Percentiles rank a stretch among this genome's conserved stretches.
Evolutionary conservation across 1,140 invertebrate species (phyloP).

Genomic region (Diachasmimorpha longicaudata): DNA sequence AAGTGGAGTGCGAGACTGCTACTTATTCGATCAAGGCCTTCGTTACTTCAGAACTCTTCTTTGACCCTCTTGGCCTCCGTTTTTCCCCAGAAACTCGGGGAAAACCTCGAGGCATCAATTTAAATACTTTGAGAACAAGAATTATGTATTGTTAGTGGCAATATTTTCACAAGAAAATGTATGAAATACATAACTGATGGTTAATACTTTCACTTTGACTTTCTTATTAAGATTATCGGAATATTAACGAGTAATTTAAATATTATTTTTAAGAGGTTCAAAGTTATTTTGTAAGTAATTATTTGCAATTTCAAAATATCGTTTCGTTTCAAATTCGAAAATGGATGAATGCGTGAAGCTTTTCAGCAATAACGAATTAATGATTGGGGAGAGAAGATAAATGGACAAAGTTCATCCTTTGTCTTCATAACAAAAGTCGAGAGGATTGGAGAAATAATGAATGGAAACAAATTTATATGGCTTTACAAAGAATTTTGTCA

Average conservation of each 20-base stretch:
- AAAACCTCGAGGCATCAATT: not conserved
- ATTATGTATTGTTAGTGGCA: not conserved
- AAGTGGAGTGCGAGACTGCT: not conserved
- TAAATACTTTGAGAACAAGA: not conserved
- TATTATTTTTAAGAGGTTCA: no score
- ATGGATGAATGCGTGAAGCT: no score
- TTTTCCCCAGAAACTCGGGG: not conserved
- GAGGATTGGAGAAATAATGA: no score
- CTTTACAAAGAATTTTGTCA: no score
- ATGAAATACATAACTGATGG: not conserved
- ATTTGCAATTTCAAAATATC: no score
- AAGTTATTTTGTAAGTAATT: no score
- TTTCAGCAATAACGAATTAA: not conserved
- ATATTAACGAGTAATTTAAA: not conserved
- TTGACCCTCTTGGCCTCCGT: not conserved
- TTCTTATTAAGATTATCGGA: not conserved
- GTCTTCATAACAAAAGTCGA: no score
- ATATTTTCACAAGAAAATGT: not conserved
- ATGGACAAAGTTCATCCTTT: no score
- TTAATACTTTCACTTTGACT: not conserved
- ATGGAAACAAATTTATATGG: no score
- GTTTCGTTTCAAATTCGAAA: no score
- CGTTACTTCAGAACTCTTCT: not conserved
- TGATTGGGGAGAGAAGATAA: no score
- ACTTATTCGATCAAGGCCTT: not conserved